Evolutionary conservation across 2,888 invertebrate species (phyloP), one percentile per base, ranked within the genome.

Genomic region (Drosophila engyochracea): DNA sequence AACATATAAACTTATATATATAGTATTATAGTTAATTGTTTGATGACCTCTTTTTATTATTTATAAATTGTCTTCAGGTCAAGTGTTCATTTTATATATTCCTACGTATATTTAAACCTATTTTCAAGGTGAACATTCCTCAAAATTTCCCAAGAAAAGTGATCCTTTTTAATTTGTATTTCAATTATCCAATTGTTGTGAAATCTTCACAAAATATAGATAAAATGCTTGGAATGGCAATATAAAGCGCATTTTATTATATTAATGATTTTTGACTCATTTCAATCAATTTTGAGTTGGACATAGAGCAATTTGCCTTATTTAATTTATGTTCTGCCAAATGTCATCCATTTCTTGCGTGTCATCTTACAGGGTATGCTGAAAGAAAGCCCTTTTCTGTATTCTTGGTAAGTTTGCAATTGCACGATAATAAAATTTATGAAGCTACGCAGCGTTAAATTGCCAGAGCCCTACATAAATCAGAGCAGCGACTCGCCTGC

Each of bases 371-470:
- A 62, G 64, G 63, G 59, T 64, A 75, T 54, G 10, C 49, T 12
- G 37, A 19, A 16, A 16, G 22, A 39, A 12, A 28, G 35, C 5
- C 44, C 0, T 31, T 33, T 66, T 16, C 33, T 52, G 28, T 62
- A 16, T 73, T 47, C 28, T 49, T 51, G 60, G 47, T 55, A 25
- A 65, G 78, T 47, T 78, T 70, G 84, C 85, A 85, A 89, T 89
- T 86, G 89, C 84, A 73, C 70, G 87, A 83, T 83, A 89, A 85
- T 89, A 86, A 83, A 85, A 85, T 89, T 85, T 85, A 85, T 85
- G 89, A 89, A 85, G 76, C 89, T 74, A 79, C 83, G 75, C 74
- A 83, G 72, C 58, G 82, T 82, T 67, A 83, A 85, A 85, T 86
- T 89, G 85, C 74, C 80, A 83, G 77, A 75, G 89, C 75, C 68